Base-by-base conservation (phyloP, 1,140 invertebrate genomes). In the Eupristina koningsbergeri region DNA sequence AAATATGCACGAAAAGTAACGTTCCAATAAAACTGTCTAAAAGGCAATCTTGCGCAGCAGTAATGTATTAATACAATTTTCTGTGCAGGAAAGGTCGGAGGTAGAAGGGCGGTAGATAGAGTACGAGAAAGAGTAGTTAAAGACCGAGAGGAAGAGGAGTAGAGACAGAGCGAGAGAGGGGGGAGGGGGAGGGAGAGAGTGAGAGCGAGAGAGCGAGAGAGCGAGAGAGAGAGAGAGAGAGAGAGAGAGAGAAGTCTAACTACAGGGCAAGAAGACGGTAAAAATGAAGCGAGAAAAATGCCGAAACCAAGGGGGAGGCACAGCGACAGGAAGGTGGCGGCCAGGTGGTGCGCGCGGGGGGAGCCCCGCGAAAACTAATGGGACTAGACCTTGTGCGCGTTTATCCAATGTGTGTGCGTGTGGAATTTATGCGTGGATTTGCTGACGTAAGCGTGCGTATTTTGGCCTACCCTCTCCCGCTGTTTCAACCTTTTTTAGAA, bases 31-130 rank as follows among this genome's bases (percentile, higher is more conserved):
- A 80, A 26, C 78, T 69, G 31, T 71, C 61, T 5, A 6, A 53
- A 9, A 34, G 29, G 74, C 74, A 76, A 53, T 76, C 47, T 53
- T 3, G 47, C 47, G 47, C 31, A 2, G 15, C 31, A 34, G 45
- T 76, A 50, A 76, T 29, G 47, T 63, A 77, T 63, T 58, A 61
- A 77, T 61, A 61, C 75, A n/a, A 77, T 77, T 53, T 77, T 63
- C 41, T 63, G 61, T 79, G 6, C 26, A 22, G 0, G 22, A 34
- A 26, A 39, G 36, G 31, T 11, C 34, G 50, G 0, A 15, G 34
- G 22, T n/a, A 19, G 61, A 17, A 29, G 0, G 41, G 11, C n/a
- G 8, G 19, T 17, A 61, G 29, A 76, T 31, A 61, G 50, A 67
- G 61, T 41, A 45, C 17, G 36, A 63, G 58, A 61, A 63, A 50